Evolutionary conservation across 2,113 vertebrate genomes (phyloP), one percentile per base, ranked within the genome.

Genomic region (Oncorhynchus gorbuscha): DNA sequence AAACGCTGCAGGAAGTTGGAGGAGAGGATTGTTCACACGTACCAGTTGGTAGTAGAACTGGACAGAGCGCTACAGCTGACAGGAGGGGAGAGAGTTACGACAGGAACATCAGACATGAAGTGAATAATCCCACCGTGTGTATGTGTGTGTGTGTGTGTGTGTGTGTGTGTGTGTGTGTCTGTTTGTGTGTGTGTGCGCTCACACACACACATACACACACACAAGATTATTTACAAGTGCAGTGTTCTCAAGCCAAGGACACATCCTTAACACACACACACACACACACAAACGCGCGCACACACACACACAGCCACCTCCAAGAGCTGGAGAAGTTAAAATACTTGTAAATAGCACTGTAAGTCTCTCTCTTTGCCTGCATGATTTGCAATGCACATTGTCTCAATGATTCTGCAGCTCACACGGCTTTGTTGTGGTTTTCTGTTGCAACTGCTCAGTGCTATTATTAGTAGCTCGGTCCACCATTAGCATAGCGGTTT

Each of bases 241-340:
- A 78, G 75, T 80, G 71, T 78, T 83, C 78, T 65, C n/a, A 81
- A 75, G 79, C 84, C 89, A 93, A 88, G 88, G 86, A 89, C 84
- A 75, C 73, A 86, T 89, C 82, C 83, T 20, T 2, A 22, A 26
- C 48, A 26, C 70, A 18, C 22, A 26, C 67, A 45, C 75, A 0
- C 82, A 4, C 30, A 32, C 30, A 5, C 30, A 32, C 30, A 32
- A 5, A 32, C 32, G 5, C 32, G 5, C 32, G 5, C 5, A 35
- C 32, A 35, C 32, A 39, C 68, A 69, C 75, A 0, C 83, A 80
- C 81, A 65, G 71, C 68, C 85, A 74, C 79, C 61, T 64, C n/a
- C 20, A 24, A 64, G 22, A 26, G 61, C 22, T 64, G 20, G 20
- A 64, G 61, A 64, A 18, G 49, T 51, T 51, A 3, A 1, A 51